Conservation (phyloP, 2,797 vertebrate genomes). For the Syndactyla subalaris region DNA sequence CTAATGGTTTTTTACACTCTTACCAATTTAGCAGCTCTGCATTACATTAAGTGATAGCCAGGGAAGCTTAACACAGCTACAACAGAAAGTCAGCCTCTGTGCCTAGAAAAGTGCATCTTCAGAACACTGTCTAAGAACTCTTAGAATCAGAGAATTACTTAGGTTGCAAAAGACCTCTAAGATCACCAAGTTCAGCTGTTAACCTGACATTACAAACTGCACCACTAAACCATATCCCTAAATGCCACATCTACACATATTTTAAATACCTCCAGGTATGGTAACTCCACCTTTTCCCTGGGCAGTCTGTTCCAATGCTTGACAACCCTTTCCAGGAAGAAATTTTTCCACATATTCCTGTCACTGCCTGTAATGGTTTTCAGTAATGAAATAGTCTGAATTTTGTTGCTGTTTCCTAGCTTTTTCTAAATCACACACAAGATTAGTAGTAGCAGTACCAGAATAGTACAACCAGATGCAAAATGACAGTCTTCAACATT, state of each 20-base stretch:
- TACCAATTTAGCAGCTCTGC: background rate
- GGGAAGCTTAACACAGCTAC: background rate
- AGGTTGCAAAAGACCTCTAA: background rate
- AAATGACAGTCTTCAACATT: background rate
- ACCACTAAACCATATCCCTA: background rate
- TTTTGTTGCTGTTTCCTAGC: background rate
- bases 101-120: background rate
- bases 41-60: background rate
- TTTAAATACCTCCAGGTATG: background rate
- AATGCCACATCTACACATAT: accelerated
- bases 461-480: background rate
- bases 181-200: background rate
- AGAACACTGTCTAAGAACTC: background rate
- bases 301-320: background rate
- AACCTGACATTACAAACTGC: background rate
- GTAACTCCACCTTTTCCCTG: background rate
- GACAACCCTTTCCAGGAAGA: background rate
- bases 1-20: background rate
- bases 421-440: background rate
- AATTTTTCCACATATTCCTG: background rate
- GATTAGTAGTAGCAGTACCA: background rate
- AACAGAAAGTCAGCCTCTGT: background rate
- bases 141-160: background rate
- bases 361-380: background rate
- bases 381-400: background rate